Conservation (phyloP, 1,140 invertebrate genomes). For the Dolichoris vasculosae region DNA sequence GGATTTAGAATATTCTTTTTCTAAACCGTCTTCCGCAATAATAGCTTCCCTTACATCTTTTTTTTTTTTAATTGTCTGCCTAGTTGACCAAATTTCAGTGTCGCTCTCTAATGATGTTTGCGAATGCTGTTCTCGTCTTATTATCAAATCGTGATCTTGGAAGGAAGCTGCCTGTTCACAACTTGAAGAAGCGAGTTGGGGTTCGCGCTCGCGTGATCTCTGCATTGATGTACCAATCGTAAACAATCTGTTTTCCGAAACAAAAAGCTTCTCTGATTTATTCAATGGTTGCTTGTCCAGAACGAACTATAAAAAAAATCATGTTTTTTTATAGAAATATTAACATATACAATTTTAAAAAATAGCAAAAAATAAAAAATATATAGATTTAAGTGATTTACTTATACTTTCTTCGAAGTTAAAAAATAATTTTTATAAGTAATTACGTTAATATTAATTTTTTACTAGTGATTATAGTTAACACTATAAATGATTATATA, state of each 20-base stretch:
- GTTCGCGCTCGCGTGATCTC: background rate
- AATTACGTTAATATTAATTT: no score
- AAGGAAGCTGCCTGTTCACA: background rate
- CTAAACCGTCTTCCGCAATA: slow-evolving; percentile 65
- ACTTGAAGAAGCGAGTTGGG: background rate
- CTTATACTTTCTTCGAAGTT: no score
- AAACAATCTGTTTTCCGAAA: slow-evolving; percentile 64
- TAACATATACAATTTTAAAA: background rate
- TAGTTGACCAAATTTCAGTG: background rate
- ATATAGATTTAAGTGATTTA: no score
- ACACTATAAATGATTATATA: no score
- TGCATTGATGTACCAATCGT: slow-evolving; percentile 3
- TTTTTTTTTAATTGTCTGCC: slow-evolving; percentile 55
- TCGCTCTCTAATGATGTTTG: background rate
- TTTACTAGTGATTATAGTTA: no score
- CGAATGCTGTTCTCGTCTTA: background rate
- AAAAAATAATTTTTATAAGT: no score
- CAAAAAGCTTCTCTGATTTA: slow-evolving; percentile 74
- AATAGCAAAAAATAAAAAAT: background rate
- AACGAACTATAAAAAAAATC: slow-evolving; percentile 71
- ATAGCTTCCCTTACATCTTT: slow-evolving; percentile 64
- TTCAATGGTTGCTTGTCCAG: slow-evolving; percentile 75
- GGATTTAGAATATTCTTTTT: slow-evolving; percentile 54
- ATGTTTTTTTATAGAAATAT: background rate
- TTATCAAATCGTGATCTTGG: background rate